These are phyloP conservation scores for Heliothis peltigera DNA, from an alignment of 2,888 invertebrate genomes.

Conservation along the genomic window DNA sequence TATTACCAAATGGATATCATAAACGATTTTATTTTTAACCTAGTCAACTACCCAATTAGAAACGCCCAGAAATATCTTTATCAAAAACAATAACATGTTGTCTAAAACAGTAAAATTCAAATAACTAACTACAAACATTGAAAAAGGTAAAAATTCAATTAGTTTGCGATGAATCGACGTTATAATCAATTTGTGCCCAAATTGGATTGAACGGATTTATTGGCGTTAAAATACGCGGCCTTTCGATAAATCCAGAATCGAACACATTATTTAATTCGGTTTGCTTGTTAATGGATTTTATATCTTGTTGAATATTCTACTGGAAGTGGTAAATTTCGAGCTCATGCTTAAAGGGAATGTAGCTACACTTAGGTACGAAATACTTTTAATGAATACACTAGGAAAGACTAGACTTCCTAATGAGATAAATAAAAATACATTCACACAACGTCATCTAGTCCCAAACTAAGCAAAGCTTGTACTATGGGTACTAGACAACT, in stretches of 20 bases:
- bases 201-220: slow-evolving; percentile 18
- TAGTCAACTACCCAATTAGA: too few relatives aligned
- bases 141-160: slow-evolving; percentile 3
- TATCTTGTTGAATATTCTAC: not conserved
- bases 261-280: slow-evolving; percentile 15
- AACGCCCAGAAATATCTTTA: not conserved
- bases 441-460: too few relatives aligned
- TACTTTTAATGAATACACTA: too few relatives aligned
- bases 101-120: not conserved
- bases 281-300: not conserved
- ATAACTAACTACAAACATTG: slow-evolving; percentile 8
- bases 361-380: too few relatives aligned
- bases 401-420: too few relatives aligned
- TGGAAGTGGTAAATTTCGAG: not conserved
- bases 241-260: slow-evolving; percentile 3
- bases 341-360: too few relatives aligned
- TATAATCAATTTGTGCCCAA: slow-evolving; percentile 19
- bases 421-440: too few relatives aligned
- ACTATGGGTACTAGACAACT: too few relatives aligned
- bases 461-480: too few relatives aligned
- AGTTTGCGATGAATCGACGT: slow-evolving; percentile 3
- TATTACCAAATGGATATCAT: too few relatives aligned
- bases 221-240: slow-evolving; percentile 2
- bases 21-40: too few relatives aligned
- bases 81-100: not conserved